Evolutionary conservation across 2,797 vertebrate genomes (phyloP), one percentile per base, ranked within the genome.

Genomic region (Rousettus madagascariensis): DNA sequence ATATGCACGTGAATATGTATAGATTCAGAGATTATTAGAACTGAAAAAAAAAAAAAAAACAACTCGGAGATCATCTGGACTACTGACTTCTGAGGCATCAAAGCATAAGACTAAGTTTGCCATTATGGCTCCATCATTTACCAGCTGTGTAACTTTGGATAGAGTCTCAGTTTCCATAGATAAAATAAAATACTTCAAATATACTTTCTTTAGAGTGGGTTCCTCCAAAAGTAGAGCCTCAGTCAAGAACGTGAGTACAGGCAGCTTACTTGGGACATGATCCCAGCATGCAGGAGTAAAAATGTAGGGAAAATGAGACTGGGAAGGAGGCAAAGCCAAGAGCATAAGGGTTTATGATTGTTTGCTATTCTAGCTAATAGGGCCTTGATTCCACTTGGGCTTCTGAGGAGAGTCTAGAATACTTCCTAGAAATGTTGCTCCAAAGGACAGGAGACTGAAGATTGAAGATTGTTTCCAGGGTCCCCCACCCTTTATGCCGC

Each of bases 111-210:
- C 11, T 77, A 41, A n/a, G 2, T 84, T 65, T 53, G 13, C 20
- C 20, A 22, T 28, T 15, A 28, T 13, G 11, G 3, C 19, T 51
- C 13, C n/a, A 41, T 80, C 49, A 43, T 38, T 55, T 91, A 84
- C 20, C 89, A 36, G 20, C 55, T 36, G 20, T 55, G 8, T 28
- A 19, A 84, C 26, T 91, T 85, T 92, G 80, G 28, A 72, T 5
- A 41, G 16, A 12, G 49, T 71, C 12, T 83, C 8, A 11, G 6
- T 53, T 72, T 88, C 30, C 20, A 75, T 80, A 43, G 12, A 9
- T 66, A 90, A 57, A 79, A 53, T 26, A 92, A 51, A 82, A 65
- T 63, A 85, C 53, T 94, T 86, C 65, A 86, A 65, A 46, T 92
- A 15, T 78, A 28, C 33, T 88, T 6, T 46, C 26, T 49, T 83